Conservation (phyloP, 2,797 vertebrate genomes). For the Philypnodon macrostomus region DNA sequence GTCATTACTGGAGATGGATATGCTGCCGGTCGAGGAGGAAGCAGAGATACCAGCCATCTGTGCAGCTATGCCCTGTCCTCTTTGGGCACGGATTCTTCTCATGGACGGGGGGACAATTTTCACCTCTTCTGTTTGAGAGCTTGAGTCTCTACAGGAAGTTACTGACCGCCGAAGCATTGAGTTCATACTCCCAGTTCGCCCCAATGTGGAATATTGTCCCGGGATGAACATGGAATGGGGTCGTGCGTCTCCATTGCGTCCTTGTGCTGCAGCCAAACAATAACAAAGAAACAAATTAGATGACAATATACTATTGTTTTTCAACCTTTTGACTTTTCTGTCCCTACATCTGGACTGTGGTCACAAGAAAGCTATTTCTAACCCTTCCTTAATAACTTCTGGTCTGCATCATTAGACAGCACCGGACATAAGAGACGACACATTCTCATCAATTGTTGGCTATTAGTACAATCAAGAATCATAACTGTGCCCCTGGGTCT, state of each 20-base stretch:
- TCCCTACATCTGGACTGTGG: slow-evolving; percentile 39
- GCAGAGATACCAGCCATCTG: slow-evolving; percentile 90
- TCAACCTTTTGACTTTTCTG: slow-evolving; percentile 14
- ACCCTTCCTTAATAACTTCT: slow-evolving; percentile 64
- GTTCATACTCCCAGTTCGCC: slow-evolving; percentile 78
- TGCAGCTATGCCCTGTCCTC: slow-evolving; percentile 92
- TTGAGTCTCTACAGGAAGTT: slow-evolving; percentile 88
- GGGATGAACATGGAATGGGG: slow-evolving; percentile 87
- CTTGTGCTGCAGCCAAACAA: slow-evolving; percentile 66
- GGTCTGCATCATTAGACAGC: slow-evolving; percentile 62
- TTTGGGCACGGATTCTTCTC: slow-evolving; percentile 92
- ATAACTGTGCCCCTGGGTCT: slow-evolving; percentile 23
- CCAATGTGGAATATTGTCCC: slow-evolving; percentile 87
- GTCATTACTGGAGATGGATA: slow-evolving; percentile 81
- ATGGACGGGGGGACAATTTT: slow-evolving; percentile 93
- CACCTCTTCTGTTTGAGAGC: slow-evolving; percentile 93
- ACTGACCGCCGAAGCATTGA: slow-evolving; percentile 75
- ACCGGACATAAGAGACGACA: slow-evolving; percentile 40
- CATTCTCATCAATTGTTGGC: slow-evolving; percentile 27
- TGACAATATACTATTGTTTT: slow-evolving; percentile 22
- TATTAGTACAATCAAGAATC: slow-evolving; percentile 32
- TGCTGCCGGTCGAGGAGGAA: slow-evolving; percentile 86
- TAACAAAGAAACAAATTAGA: slow-evolving; percentile 13
- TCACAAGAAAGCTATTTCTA: slow-evolving; percentile 57
- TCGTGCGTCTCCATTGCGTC: slow-evolving; percentile 79